Evolutionary conservation across 2,888 invertebrate species (phyloP).

Genomic region (Hypomecis punctinalis): DNA sequence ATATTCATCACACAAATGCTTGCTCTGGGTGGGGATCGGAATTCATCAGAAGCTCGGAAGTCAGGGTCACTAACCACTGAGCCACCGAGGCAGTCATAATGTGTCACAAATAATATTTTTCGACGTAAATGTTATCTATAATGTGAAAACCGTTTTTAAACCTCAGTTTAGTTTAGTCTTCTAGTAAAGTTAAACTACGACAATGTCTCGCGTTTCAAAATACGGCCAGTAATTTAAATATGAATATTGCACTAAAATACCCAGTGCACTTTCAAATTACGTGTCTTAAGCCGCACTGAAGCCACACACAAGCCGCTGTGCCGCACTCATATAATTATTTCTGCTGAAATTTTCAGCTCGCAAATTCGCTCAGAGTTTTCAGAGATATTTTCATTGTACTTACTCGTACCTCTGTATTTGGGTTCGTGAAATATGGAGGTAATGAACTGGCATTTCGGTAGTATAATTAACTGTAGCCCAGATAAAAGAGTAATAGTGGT

Average conservation of each 20-base stretch:
- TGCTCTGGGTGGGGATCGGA: too few relatives aligned
- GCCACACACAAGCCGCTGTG: constrained; percentile 16
- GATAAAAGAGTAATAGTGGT: too few relatives aligned
- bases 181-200: too few relatives aligned
- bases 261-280: constrained; percentile 39
- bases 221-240: constrained; percentile 18
- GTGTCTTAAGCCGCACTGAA: constrained; percentile 34
- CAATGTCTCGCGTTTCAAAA: constrained; percentile 16
- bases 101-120: too few relatives aligned
- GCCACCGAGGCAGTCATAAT: too few relatives aligned
- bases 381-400: constrained; percentile 21
- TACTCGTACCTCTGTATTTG: not conserved
- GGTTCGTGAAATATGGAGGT: constrained; percentile 8
- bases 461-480: constrained; percentile 8
- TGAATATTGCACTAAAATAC: constrained; percentile 28
- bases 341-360: constrained; percentile 29
- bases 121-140: too few relatives aligned
- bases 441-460: constrained; percentile 22
- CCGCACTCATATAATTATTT: constrained; percentile 39
- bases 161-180: too few relatives aligned
- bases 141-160: too few relatives aligned
- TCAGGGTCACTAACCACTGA: too few relatives aligned
- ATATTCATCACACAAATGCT: too few relatives aligned
- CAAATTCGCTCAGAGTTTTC: constrained; percentile 23
- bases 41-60: too few relatives aligned